Base-by-base conservation (phyloP, 2,888 invertebrate species). In the Hylaea fasciaria region DNA sequence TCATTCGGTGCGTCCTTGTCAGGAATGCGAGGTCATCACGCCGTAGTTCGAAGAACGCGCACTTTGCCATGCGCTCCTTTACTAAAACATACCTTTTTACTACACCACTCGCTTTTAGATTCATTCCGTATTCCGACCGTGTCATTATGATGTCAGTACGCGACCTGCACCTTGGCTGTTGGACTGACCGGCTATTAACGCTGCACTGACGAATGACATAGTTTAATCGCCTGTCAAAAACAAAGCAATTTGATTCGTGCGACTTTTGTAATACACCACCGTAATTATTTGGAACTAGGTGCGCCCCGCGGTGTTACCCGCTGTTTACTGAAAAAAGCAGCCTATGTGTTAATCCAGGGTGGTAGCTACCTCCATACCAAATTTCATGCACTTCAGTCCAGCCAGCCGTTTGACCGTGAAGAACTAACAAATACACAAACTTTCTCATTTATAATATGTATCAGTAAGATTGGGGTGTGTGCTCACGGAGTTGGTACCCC, bases 21-120 rank as follows among this genome's bases (percentile, higher is more conserved):
- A 87, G 86, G 92, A 92, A 92, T 92, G 92, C 89, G 92, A 92
- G 92, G 92, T 81, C 88, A 85, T 78, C 87, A 85, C 87, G 90
- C 85, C 81, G 82, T 78, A 78, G 78, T 83, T 73, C 78, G 80
- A 80, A 83, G 84, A 80, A 79, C 83, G 85, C 81, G 82, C 78
- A 83, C 82, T 82, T 81, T 80, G 77, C 78, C 80, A 13, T 80
- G 78, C 81, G 80, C 82, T 86, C 83, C 82, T 88, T 87, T 86
- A 83, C 83, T 86, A 81, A 83, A 86, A 87, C 82, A 80, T 79
- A 79, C 81, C 84, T 79, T 82, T 85, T 82, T 82, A 81, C 75
- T 75, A 73, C 71, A 73, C 66, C 32, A 32, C 74, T 50, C 37
- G 49, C 39, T 59, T 60, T 57, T 56, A 52, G 37, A 59, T 46